Base-by-base conservation (phyloP, 2,888 invertebrate genomes). In the Gastracanthus pulcherrimus region DNA sequence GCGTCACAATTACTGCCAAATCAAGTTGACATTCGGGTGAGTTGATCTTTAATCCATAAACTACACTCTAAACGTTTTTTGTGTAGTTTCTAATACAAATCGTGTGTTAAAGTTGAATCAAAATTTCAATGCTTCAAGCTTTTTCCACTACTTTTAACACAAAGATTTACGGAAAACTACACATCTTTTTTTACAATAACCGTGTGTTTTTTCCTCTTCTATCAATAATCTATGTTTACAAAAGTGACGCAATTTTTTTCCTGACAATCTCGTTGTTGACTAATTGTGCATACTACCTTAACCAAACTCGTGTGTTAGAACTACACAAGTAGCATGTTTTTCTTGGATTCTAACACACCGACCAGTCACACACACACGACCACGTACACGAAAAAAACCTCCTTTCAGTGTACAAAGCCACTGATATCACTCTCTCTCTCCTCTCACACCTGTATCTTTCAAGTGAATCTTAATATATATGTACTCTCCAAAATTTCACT, bases 1-100 rank as follows among this genome's bases (percentile, higher is more conserved):
- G 31, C 83, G 71, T 74, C 83, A 76, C 83, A 83, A 83, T 83
- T 83, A 83, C 83, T 79, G 83, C 81, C 81, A 74, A 83, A 83
- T 83, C 83, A 83, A 81, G 83, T 83, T 80, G 81, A 83, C 81
- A 76, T 81, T 79, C 62, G 71, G 83, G 83, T 83, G 83, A 83
- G 83, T 83, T 81, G 36, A 74, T 60, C 77, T 69, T 82, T 80
- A 76, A 82, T 82, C 80, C 55, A 74, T 80, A 82, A 82, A 74
- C 80, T 82, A 69, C 55, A 55, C 55, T 55, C 55, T 55, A 55
- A 55, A 55, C 55, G 55, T 55, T 55, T 55, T 26, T 26, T 55
- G 55, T 23, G 55, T 55, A 55, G 55, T 55, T 55, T 55, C 55
- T 55, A 55, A 55, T 55, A 26, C 23, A 55, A 55, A 55, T 55